A percentile compares a stretch with the other conserved stretches of the same genome.
Evolutionary conservation across 2,797 vertebrate genomes (phyloP).

Genomic region (Danio jaintianensis): DNA sequence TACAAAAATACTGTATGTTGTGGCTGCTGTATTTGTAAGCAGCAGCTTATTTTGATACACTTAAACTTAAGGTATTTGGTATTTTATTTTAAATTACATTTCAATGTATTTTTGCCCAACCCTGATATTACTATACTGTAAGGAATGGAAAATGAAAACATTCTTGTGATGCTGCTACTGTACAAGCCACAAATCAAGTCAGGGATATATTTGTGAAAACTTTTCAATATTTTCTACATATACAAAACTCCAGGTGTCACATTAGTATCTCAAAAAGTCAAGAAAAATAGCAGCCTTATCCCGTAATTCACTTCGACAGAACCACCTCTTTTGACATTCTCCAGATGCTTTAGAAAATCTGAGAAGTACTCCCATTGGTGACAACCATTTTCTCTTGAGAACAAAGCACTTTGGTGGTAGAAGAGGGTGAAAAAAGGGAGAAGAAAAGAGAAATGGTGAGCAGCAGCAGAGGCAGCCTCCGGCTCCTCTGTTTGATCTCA

Average conservation of each 20-base stretch:
- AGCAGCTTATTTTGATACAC: too few relatives aligned
- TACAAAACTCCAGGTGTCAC: conserved; percentile 34
- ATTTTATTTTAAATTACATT: too few relatives aligned
- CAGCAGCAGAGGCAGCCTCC: conserved; percentile 27
- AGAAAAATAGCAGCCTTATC: conserved; percentile 12
- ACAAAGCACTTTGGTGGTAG: conserved; percentile 27
- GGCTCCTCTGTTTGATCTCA: conserved; percentile 46
- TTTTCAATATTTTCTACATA: conserved; percentile 37
- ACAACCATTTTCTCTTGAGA: conserved; percentile 48
- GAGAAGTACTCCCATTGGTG: conserved; percentile 44
- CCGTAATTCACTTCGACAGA: conserved; percentile 43
- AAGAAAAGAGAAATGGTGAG: conserved; percentile 19
- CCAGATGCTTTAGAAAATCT: conserved; percentile 37
- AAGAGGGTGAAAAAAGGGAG: conserved; percentile 30
- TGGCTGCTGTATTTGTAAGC: too few relatives aligned
- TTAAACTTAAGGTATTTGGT: too few relatives aligned
- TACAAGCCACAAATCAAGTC: not conserved
- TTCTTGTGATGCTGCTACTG: too few relatives aligned
- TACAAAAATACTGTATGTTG: too few relatives aligned
- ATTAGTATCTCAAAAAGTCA: conserved; percentile 19
- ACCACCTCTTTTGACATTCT: conserved; percentile 34
- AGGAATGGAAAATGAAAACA: too few relatives aligned
- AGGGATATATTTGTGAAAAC: conserved; percentile 19
- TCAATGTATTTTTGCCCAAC: too few relatives aligned
- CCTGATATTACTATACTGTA: too few relatives aligned